phyloP scores from a whole-genome alignment of 30 jellyfish, hydroid and myxozoan species.

The Euphysa ruthae region DNA sequence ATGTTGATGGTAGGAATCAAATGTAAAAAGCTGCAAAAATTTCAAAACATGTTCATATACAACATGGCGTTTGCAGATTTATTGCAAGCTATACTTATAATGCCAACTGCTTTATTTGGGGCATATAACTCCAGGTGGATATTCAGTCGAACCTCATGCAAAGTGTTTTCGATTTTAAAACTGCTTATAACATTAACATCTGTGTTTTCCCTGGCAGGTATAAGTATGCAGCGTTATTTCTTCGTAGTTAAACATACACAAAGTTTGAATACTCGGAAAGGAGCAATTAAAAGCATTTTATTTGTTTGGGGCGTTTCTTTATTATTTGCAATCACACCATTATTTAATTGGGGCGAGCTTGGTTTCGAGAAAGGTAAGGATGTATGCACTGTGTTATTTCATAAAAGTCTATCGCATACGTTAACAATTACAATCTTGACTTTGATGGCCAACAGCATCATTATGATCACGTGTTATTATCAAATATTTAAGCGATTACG shows the following conservation, averaged over 20 bases:
- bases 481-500: slow-evolving; percentile 30
- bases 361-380: slow-evolving; percentile 74
- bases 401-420: slow-evolving; percentile 46
- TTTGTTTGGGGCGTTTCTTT: slow-evolving; percentile 37
- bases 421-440: slow-evolving; percentile 39
- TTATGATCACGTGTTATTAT: slow-evolving; percentile 56
- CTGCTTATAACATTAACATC: slow-evolving; percentile 51
- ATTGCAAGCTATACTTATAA: slow-evolving; percentile 42
- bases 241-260: slow-evolving; percentile 41
- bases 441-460: slow-evolving; percentile 25
- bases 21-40: slow-evolving; percentile 31
- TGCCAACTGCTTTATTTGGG: slow-evolving; percentile 46
- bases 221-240: slow-evolving; percentile 61
- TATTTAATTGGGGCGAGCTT: slow-evolving; percentile 72
- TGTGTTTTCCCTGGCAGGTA: slow-evolving; percentile 76
- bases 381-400: slow-evolving; percentile 57
- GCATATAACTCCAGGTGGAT: slow-evolving; percentile 41
- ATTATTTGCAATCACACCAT: slow-evolving; percentile 46
- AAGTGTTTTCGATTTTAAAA: slow-evolving; percentile 31
- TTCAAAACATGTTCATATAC: slow-evolving; percentile 56
- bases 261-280: slow-evolving; percentile 20
- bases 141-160: slow-evolving; percentile 25
- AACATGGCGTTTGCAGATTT: slow-evolving; percentile 73
- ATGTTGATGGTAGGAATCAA: slow-evolving; percentile 45
- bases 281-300: slow-evolving; percentile 4